Conservation (phyloP, 2,113 vertebrate genomes). For the Suncus etruscus region DNA sequence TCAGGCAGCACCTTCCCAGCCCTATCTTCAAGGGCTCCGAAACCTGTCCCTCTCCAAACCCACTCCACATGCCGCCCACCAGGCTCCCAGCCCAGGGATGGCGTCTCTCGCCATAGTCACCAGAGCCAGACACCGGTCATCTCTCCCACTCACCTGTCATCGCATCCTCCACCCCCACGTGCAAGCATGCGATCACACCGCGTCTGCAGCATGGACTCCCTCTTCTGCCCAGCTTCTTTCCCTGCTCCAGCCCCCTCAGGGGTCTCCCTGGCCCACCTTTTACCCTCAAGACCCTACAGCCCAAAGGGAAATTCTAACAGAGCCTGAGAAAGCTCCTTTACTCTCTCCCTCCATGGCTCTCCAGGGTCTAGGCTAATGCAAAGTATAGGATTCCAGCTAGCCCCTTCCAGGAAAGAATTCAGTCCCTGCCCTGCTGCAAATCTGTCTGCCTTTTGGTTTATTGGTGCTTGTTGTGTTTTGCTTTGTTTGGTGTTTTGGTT, state of each 20-base stretch:
- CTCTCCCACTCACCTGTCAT: fast-evolving
- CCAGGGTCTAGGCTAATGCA: not conserved
- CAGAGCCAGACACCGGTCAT: conserved; percentile 6
- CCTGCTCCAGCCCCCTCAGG: not conserved
- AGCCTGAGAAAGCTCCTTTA: not conserved
- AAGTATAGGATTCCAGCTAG: not conserved
- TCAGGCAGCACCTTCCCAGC: no score
- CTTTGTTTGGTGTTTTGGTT: no score
- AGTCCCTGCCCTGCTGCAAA: not conserved
- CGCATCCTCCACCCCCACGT: not conserved
- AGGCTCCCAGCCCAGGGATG: not conserved
- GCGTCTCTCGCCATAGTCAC: not conserved
- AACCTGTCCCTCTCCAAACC: not conserved
- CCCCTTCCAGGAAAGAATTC: no score
- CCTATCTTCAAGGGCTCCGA: not conserved
- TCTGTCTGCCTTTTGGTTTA: not conserved
- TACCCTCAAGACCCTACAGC: not conserved
- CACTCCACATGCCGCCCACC: not conserved
- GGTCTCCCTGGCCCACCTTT: not conserved
- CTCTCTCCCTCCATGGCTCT: not conserved
- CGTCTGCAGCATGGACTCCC: fast-evolving
- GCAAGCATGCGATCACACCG: not conserved
- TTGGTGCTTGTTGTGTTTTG: not conserved
- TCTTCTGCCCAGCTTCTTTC: not conserved
- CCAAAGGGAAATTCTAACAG: not conserved